These are phyloP conservation scores for Sebastes wilsoni DNA, from an alignment of 2,797 vertebrate genomes.

Conservation along the genomic window DNA sequence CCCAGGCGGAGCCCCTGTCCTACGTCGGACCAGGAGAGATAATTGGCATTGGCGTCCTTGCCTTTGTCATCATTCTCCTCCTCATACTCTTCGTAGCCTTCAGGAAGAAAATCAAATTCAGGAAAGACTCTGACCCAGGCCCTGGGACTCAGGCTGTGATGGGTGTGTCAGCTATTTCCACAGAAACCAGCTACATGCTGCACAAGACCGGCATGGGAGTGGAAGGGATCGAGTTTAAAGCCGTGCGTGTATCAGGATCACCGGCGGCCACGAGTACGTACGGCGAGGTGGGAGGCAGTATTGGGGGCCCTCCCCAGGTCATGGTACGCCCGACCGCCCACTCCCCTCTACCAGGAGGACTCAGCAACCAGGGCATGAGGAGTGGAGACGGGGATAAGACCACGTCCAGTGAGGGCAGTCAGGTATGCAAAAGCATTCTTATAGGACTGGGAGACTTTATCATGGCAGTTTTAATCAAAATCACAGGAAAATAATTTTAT, in stretches of 20 bases:
- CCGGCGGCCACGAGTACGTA: conserved; percentile 60
- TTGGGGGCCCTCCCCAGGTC: conserved; percentile 87
- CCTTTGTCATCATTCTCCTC: conserved; percentile 90
- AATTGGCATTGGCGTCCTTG: conserved; percentile 92
- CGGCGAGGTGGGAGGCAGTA: conserved; percentile 58
- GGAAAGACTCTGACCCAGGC: conserved; percentile 87
- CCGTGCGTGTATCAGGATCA: conserved; percentile 65
- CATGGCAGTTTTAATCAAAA: not conserved
- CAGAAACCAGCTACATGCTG: conserved; percentile 85
- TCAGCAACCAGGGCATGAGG: conserved; percentile 38
- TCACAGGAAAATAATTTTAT: not conserved
- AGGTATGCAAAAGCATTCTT: conserved; percentile 42
- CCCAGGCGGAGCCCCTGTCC: conserved; percentile 88
- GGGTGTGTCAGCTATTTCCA: conserved; percentile 88
- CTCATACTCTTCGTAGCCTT: conserved; percentile 89
- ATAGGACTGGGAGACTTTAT: not conserved
- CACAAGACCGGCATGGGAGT: conserved; percentile 71
- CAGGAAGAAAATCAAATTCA: conserved; percentile 91
- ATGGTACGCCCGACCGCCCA: conserved; percentile 92
- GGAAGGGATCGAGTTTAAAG: conserved; percentile 80
- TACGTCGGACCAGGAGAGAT: conserved; percentile 95
- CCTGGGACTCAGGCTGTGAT: conserved; percentile 83
- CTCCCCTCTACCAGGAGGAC: conserved; percentile 75
- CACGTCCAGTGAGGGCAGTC: conserved; percentile 66
- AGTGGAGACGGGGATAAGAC: conserved; percentile 57